phyloP scores from a whole-genome alignment of 2,888 invertebrate genomes.

The Troides oblongomaculatus region DNA sequence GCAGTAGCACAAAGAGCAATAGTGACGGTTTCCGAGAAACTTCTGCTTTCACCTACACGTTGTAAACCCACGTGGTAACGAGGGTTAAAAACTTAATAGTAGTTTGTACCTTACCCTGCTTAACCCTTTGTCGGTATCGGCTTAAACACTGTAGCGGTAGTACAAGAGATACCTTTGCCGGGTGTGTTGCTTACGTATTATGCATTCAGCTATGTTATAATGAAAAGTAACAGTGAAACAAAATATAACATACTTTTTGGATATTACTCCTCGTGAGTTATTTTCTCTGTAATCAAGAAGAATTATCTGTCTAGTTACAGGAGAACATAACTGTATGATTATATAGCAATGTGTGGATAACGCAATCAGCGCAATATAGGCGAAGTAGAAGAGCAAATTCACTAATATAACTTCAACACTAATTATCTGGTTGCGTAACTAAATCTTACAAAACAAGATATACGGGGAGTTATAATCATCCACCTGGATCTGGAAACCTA shows the following conservation, averaged over 20 bases:
- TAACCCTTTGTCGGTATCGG: conserved; percentile 1
- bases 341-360: too few species aligned
- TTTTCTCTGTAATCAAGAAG: too few species aligned
- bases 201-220: too few species aligned
- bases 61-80: conserved; percentile 2
- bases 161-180: background rate
- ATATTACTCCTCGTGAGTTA: too few species aligned
- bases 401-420: too few species aligned
- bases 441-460: conserved; percentile 5
- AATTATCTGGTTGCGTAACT: background rate
- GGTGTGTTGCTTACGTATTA: background rate
- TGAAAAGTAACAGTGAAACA: too few species aligned
- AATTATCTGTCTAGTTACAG: too few species aligned
- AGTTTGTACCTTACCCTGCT: background rate
- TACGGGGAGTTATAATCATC: conserved; percentile 11
- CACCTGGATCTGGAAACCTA: conserved; percentile 25
- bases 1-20: conserved; percentile 9
- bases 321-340: too few species aligned
- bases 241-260: too few species aligned
- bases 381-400: too few species aligned
- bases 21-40: conserved; percentile 17
- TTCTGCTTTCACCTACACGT: conserved; percentile 14
- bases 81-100: conserved; percentile 7
- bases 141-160: background rate
- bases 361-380: too few species aligned